These are phyloP conservation scores for Platynereis dumerilii DNA, from an alignment of 2,888 invertebrate species.

Conservation along the genomic window DNA sequence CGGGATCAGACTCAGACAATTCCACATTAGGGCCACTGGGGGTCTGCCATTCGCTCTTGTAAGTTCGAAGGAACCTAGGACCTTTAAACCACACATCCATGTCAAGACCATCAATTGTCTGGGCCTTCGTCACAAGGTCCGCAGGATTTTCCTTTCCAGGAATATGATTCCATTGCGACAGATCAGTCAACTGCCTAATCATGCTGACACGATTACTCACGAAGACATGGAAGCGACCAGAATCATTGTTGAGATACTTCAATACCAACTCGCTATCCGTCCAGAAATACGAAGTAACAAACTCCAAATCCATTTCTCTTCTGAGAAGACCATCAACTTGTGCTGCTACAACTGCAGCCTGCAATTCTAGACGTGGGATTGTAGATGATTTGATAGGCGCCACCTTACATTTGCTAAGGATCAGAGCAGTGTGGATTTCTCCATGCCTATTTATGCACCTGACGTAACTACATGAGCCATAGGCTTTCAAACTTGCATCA, in stretches of 20 bases:
- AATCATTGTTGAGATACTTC: slow-evolving; percentile 12
- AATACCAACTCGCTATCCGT: slow-evolving; percentile 8
- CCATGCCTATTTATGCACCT: slow-evolving; percentile 7
- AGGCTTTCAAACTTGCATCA: slow-evolving; percentile 13
- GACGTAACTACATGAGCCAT: slow-evolving; percentile 18
- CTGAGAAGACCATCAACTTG: slow-evolving; percentile 7
- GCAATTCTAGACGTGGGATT: slow-evolving; percentile 17
- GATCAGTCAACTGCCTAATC: slow-evolving; percentile 9
- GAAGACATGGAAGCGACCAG: slow-evolving; percentile 17
- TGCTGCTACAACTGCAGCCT: slow-evolving; percentile 15
- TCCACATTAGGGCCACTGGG: not conserved
- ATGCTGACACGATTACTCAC: slow-evolving; percentile 16
- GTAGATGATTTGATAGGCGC: slow-evolving; percentile 11
- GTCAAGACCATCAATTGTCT: not conserved
- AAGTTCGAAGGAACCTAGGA: not conserved
- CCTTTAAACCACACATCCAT: slow-evolving; percentile 2
- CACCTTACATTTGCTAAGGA: slow-evolving; percentile 17
- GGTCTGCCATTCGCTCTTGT: not conserved
- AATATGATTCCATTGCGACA: slow-evolving; percentile 14
- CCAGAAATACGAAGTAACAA: slow-evolving; percentile 9
- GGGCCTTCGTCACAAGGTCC: slow-evolving; percentile 1
- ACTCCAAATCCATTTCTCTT: slow-evolving; percentile 4
- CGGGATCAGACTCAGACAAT: not conserved
- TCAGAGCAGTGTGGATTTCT: slow-evolving; percentile 11
- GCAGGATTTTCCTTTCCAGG: slow-evolving; percentile 13